These are phyloP conservation scores for human (Homo sapiens) DNA, from an alignment of 2,113 vertebrate species.

Conservation along the genomic window GRCh38 chr12:129452501-129453000, in stretches of 20 bases:
- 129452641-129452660: background rate
- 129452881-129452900: background rate
- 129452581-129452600: background rate
- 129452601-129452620: background rate
- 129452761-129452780: background rate
- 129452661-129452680: background rate
- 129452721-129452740: too few relatives aligned
- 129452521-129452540: background rate
- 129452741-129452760: too few relatives aligned
- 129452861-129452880: background rate
- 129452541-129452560: accelerated
- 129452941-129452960: too few relatives aligned
- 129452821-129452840: background rate
- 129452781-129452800: background rate
- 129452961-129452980: too few relatives aligned
- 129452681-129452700: background rate
- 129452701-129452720: too few relatives aligned
- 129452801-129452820: accelerated
- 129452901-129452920: background rate
- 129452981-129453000: too few relatives aligned
- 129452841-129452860: too few relatives aligned
- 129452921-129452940: too few relatives aligned
- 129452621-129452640: background rate
- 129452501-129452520: background rate
- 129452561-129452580: accelerated